Percentiles rank a stretch among this genome's conserved stretches.
phyloP scores from a whole-genome alignment of 1,140 invertebrate species.

The Odontomachus brunneus region DNA sequence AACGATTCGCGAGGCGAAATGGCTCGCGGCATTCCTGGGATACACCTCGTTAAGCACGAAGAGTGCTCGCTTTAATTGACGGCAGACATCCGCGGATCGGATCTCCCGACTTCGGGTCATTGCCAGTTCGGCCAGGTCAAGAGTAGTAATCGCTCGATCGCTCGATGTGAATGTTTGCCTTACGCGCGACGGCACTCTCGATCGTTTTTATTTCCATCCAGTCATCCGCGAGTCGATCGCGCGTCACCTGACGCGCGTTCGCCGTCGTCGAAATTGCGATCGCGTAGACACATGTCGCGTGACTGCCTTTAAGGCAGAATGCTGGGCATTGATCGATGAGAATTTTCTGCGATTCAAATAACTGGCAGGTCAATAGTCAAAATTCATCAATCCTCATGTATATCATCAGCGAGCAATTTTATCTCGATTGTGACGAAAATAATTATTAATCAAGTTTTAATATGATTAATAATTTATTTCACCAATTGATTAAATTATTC shows the following conservation, averaged over 20 bases:
- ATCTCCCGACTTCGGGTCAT: conserved; percentile 47
- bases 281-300: too few relatives aligned
- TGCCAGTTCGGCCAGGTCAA: conserved; percentile 49
- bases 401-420: too few relatives aligned
- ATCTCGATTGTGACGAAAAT: too few relatives aligned
- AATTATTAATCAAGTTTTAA: too few relatives aligned
- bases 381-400: too few relatives aligned
- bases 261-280: too few relatives aligned
- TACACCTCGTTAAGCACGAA: conserved; percentile 22
- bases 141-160: conserved; percentile 15
- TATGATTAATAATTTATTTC: too few relatives aligned
- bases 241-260: background rate
- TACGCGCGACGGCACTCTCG: conserved; percentile 4
- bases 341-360: too few relatives aligned
- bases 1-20: conserved; percentile 31
- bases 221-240: background rate
- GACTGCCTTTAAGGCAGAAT: too few relatives aligned
- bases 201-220: background rate
- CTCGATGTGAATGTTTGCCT: conserved; percentile 13
- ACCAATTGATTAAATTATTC: too few relatives aligned
- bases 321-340: too few relatives aligned
- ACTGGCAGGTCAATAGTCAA: too few relatives aligned
- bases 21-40: conserved; percentile 28
- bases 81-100: background rate
- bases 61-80: conserved; percentile 39